phyloP scores from a whole-genome alignment of 35 echinoderm and acorn worm species.

The Ophioderma brevispina region DNA sequence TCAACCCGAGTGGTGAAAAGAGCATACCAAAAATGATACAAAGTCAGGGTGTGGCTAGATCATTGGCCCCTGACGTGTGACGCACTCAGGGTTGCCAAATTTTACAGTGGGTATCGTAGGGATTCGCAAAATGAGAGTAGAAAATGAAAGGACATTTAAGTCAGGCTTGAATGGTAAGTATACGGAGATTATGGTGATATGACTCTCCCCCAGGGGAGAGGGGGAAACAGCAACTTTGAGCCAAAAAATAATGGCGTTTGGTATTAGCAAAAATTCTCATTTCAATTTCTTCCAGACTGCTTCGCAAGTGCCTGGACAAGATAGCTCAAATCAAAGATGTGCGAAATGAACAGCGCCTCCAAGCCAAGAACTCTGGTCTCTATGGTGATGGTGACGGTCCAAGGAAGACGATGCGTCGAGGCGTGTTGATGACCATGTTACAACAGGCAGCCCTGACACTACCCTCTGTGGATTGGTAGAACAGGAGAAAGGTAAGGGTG shows the following conservation, averaged over 20 bases:
- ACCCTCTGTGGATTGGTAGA: constrained; percentile 89
- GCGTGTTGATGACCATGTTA: constrained; percentile 97
- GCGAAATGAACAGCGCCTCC: constrained; percentile 79
- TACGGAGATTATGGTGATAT: too few relatives aligned
- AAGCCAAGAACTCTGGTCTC: constrained; percentile 56
- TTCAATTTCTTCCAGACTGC: constrained; percentile 10
- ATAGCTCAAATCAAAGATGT: constrained; percentile 74
- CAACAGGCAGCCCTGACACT: constrained; percentile 89
- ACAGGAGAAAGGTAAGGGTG: constrained; percentile 76
- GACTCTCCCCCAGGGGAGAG: too few relatives aligned
- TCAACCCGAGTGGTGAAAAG: neutral
- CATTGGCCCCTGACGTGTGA: too few relatives aligned
- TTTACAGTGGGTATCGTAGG: neutral
- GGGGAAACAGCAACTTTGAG: neutral
- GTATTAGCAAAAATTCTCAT: neutral
- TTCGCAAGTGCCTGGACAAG: constrained; percentile 77
- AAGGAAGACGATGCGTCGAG: constrained; percentile 92
- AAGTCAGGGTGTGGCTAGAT: too few relatives aligned
- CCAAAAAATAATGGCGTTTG: neutral
- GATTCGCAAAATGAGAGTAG: neutral
- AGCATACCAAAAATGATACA: neutral
- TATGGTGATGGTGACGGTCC: constrained; percentile 82
- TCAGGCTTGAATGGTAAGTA: neutral
- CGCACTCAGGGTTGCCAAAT: neutral
- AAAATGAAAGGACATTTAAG: neutral